phyloP scores from a whole-genome alignment of 2,113 vertebrate genomes.

The Anarrhichthys ocellatus region DNA sequence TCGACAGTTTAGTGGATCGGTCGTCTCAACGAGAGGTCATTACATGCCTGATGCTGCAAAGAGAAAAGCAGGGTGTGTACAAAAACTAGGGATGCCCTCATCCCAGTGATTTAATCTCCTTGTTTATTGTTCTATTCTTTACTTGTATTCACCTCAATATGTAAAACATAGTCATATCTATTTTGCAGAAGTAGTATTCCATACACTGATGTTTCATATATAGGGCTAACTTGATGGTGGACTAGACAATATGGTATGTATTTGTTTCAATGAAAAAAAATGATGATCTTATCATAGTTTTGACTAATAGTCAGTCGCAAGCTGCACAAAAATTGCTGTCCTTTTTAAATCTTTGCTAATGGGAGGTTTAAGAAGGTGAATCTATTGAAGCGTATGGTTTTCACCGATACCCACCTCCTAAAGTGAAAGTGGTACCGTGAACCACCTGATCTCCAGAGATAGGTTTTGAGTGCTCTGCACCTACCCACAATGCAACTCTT shows the following conservation, averaged over 20 bases:
- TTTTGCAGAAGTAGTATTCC: neutral
- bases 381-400: slow-evolving; percentile 68
- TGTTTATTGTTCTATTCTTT: neutral
- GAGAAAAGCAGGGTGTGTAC: slow-evolving; percentile 75
- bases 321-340: neutral
- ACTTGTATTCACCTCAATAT: neutral
- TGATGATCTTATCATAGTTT: neutral
- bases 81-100: neutral
- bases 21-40: slow-evolving; percentile 83
- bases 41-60: slow-evolving; percentile 76
- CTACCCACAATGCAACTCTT: slow-evolving; percentile 69
- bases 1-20: slow-evolving; percentile 80
- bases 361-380: slow-evolving; percentile 82
- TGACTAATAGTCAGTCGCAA: neutral
- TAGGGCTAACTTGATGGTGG: neutral
- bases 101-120: neutral
- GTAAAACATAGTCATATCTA: neutral
- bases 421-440: slow-evolving; percentile 74
- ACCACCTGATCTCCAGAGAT: slow-evolving; percentile 74
- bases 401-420: slow-evolving; percentile 82
- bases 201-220: neutral
- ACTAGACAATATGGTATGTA: neutral
- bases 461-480: slow-evolving; percentile 71
- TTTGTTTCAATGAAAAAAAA: neutral
- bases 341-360: neutral